phyloP scores from a whole-genome alignment of 2,888 invertebrate species.

The Melipona bicolor region DNA sequence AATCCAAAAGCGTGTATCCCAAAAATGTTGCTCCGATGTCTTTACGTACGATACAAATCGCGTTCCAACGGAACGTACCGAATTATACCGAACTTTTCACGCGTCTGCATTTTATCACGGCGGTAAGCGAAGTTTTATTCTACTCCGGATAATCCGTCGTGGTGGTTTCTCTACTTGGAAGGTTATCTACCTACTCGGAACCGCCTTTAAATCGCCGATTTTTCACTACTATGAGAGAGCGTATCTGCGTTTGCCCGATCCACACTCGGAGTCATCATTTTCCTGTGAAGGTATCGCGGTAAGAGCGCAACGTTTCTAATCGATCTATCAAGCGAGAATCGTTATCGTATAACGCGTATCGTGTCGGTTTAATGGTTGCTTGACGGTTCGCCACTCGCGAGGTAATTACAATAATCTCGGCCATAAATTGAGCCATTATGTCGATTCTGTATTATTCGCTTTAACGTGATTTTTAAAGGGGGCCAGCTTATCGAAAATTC shows the following conservation, averaged over 20 bases:
- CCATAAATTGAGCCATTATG: slow-evolving; percentile 50
- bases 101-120: slow-evolving; percentile 46
- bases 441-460: slow-evolving; percentile 19
- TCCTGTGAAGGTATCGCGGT: neutral
- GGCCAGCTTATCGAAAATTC: slow-evolving; percentile 21
- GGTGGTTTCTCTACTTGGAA: slow-evolving; percentile 1
- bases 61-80: neutral
- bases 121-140: slow-evolving; percentile 59
- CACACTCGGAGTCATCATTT: slow-evolving; percentile 1
- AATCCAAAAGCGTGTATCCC: slow-evolving; percentile 65
- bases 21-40: slow-evolving; percentile 27
- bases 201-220: slow-evolving; percentile 22
- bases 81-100: neutral
- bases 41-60: slow-evolving; percentile 27
- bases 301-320: slow-evolving; percentile 4
- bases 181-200: slow-evolving; percentile 27
- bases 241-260: neutral
- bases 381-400: slow-evolving; percentile 16
- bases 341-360: slow-evolving; percentile 7
- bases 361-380: slow-evolving; percentile 29
- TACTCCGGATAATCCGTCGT: slow-evolving; percentile 33
- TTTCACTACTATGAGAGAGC: neutral
- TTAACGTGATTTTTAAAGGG: slow-evolving; percentile 18
- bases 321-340: slow-evolving; percentile 6
- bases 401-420: slow-evolving; percentile 47